Evolutionary conservation across 2,888 invertebrate genomes (phyloP).

Genomic region (Dinocampus coccinellae): DNA sequence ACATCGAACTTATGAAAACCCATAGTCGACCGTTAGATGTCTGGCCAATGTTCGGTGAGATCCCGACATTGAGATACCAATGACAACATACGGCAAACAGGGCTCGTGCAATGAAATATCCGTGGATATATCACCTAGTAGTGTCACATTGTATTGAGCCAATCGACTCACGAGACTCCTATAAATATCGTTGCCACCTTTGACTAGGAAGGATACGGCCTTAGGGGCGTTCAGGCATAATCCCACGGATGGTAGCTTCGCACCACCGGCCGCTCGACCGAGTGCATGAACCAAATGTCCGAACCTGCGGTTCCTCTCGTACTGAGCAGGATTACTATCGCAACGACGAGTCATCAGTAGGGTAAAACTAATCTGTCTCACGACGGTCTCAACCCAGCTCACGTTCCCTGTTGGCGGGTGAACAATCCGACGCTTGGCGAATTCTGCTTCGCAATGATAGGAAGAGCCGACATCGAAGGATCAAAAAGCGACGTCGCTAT

Average conservation of each 20-base stretch:
- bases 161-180: slow-evolving; percentile 70
- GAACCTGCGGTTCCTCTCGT: slow-evolving; percentile 75
- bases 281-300: slow-evolving; percentile 36
- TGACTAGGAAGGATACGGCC: slow-evolving; percentile 76
- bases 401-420: slow-evolving; percentile 78
- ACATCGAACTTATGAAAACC: too few relatives aligned
- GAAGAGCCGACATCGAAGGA: slow-evolving; percentile 83
- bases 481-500: slow-evolving; percentile 79
- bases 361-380: slow-evolving; percentile 74
- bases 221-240: slow-evolving; percentile 76
- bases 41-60: slow-evolving; percentile 61
- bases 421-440: slow-evolving; percentile 81
- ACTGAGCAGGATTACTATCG: slow-evolving; percentile 74
- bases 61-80: slow-evolving; percentile 33
- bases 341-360: slow-evolving; percentile 70
- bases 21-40: slow-evolving; percentile 57
- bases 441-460: slow-evolving; percentile 82
- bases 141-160: slow-evolving; percentile 70
- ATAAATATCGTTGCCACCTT: slow-evolving; percentile 70
- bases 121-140: slow-evolving; percentile 45
- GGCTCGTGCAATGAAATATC: slow-evolving; percentile 45
- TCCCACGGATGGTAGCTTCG: slow-evolving; percentile 77
- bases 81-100: slow-evolving; percentile 43
- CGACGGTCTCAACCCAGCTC: slow-evolving; percentile 75
- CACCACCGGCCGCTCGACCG: slow-evolving; percentile 75